Base-by-base conservation (phyloP, 2,113 vertebrate species). In the Myiopsitta monachus region DNA sequence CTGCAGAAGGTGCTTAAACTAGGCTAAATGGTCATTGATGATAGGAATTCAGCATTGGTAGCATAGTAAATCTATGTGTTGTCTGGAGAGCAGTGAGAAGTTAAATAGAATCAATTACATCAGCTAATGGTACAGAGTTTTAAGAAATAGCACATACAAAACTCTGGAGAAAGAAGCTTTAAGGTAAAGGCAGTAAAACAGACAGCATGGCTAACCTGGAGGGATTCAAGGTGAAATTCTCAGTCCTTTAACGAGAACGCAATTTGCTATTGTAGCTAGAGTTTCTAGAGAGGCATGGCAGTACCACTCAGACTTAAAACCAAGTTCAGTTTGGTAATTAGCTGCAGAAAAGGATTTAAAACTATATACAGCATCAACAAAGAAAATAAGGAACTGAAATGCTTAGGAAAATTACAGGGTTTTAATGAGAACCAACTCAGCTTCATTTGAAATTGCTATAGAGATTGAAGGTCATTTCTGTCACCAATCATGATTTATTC, bases 401-500 rank as follows among this genome's bases (percentile, higher is more conserved):
- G 28, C 49, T 89, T 82, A 74, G 31, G 22, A 81, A 89, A 94
- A 85, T 86, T 79, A 47, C 6, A 16, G 38, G 11, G 33, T 46
- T 73, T 83, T 88, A 92, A 88, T 70, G 61, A 47, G 68, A 92
- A 73, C 51, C 21, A 80, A 54, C 67, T 81, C 36, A 31, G 44
- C 51, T 92, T 83, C 41, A 31, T 49, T 72, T 84, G 52, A 81
- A 91, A 89, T 92, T 82, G 19, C 39, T 85, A 4, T 55, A 74
- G 69, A 84, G 33, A 79, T 38, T 41, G 74, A 81, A 94, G 91
- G 90, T 91, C 75, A 84, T 64, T 91, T 84, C 55, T 70, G 30
- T 61, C 79, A 88, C 72, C 49, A 85, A 61, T 18, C 39, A 59
- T 83, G 89, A 97, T 95, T 91, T 95, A 94, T 95, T 90, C 75